phyloP scores from a whole-genome alignment of 2,888 invertebrate genomes.

The Mythimna lalbum region DNA sequence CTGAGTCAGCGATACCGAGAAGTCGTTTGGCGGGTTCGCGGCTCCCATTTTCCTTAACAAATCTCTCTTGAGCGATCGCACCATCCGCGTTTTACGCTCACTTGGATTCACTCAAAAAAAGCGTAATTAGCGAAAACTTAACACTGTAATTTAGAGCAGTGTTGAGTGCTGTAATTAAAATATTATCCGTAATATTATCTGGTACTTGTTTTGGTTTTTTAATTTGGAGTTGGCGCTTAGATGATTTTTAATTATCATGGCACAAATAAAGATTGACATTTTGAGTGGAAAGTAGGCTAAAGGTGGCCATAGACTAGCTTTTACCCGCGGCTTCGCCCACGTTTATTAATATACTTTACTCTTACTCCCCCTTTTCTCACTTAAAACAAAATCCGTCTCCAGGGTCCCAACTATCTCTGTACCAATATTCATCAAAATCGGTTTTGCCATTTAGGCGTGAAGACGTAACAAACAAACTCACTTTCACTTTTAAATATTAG shows the following conservation, averaged over 20 bases:
- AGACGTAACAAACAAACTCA: no score
- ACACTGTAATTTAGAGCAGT: slow-evolving; percentile 27
- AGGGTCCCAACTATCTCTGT: no score
- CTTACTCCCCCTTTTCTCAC: no score
- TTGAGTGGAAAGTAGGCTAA: neutral
- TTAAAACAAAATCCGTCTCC: no score
- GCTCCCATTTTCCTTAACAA: slow-evolving; percentile 69
- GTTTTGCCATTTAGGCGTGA: no score
- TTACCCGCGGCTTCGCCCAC: no score
- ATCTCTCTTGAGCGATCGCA: slow-evolving; percentile 52
- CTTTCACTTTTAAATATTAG: no score
- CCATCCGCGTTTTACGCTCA: slow-evolving; percentile 48
- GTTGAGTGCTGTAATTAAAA: slow-evolving; percentile 51
- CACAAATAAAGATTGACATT: neutral
- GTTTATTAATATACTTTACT: no score
- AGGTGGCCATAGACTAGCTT: neutral
- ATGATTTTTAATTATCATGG: slow-evolving; percentile 1
- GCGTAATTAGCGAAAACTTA: slow-evolving; percentile 43
- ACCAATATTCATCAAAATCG: no score
- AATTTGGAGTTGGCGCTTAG: neutral
- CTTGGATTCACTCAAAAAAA: slow-evolving; percentile 48
- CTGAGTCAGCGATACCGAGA: slow-evolving; percentile 72
- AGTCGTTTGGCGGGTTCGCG: slow-evolving; percentile 61
- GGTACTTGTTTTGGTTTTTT: slow-evolving; percentile 16
- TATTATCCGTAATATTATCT: slow-evolving; percentile 22